These are phyloP conservation scores for Corythaixoides concolor DNA, from an alignment of 2,113 vertebrate species.

Conservation along the genomic window DNA sequence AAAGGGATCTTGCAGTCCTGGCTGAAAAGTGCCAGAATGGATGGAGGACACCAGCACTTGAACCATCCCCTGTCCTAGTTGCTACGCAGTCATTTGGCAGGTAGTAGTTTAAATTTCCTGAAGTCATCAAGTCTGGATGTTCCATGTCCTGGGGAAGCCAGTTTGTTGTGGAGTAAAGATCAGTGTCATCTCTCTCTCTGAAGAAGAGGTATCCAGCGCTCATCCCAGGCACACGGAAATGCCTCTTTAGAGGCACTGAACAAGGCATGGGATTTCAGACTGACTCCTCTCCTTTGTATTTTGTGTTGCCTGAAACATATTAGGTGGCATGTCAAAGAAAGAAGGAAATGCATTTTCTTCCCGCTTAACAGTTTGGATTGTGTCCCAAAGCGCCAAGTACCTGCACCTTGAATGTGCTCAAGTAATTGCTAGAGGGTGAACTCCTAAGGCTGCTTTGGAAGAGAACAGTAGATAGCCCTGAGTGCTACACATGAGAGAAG, in stretches of 20 bases:
- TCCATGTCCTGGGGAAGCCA: neutral
- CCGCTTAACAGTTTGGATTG: neutral
- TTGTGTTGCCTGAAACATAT: neutral
- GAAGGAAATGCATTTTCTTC: neutral
- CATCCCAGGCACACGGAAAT: neutral
- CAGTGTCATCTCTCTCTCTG: neutral
- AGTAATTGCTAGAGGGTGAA: neutral
- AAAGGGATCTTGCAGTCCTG: neutral
- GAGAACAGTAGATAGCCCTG: neutral
- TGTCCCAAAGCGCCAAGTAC: neutral
- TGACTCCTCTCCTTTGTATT: neutral
- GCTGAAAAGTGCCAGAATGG: neutral
- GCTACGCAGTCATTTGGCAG: neutral
- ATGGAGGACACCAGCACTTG: neutral
- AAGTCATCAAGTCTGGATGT: neutral
- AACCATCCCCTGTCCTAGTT: neutral
- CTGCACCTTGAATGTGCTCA: neutral
- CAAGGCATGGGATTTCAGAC: neutral
- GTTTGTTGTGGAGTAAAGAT: neutral
- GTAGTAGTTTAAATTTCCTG: neutral
- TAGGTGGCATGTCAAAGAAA: neutral
- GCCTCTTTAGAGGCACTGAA: neutral
- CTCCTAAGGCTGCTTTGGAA: neutral
- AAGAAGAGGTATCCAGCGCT: neutral
- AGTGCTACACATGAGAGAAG: neutral